These are phyloP conservation scores for Notodonta ziczac DNA, from an alignment of 2,888 invertebrate genomes.

Conservation along the genomic window DNA sequence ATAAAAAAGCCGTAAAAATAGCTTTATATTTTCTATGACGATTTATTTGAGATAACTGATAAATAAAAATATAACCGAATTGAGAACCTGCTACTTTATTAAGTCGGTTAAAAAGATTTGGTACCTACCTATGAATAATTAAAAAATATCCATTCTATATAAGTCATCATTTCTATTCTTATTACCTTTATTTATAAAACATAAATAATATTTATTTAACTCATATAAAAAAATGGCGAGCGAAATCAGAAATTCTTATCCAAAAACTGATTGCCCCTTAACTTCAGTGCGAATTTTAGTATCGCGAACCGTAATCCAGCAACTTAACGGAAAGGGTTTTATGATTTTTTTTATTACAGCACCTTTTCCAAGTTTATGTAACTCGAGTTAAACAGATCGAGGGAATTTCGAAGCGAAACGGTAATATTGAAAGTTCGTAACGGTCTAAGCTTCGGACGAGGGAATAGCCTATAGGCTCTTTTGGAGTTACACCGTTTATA, in stretches of 20 bases:
- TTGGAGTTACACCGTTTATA: background rate
- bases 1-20: too few species aligned
- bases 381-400: conserved; percentile 29
- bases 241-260: conserved; percentile 20
- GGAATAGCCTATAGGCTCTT: background rate
- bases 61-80: too few species aligned
- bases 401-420: conserved; percentile 23
- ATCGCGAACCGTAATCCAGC: conserved; percentile 30
- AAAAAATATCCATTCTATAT: too few species aligned
- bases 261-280: conserved; percentile 32
- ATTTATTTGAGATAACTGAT: too few species aligned
- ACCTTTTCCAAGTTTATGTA: conserved; percentile 41
- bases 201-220: too few species aligned
- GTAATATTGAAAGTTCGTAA: conserved; percentile 31
- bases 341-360: conserved; percentile 38
- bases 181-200: too few species aligned
- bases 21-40: too few species aligned
- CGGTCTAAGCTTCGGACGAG: conserved; percentile 21
- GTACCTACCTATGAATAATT: too few species aligned
- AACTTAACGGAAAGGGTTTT: conserved; percentile 43
- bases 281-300: conserved; percentile 32
- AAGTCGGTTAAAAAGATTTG: too few species aligned
- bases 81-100: too few species aligned
- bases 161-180: too few species aligned
- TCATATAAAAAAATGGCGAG: conserved; percentile 22